Percentiles rank a stretch among this genome's conserved stretches.
Conservation (phyloP, 2,113 vertebrate genomes). For the Lagopus leucura region DNA sequence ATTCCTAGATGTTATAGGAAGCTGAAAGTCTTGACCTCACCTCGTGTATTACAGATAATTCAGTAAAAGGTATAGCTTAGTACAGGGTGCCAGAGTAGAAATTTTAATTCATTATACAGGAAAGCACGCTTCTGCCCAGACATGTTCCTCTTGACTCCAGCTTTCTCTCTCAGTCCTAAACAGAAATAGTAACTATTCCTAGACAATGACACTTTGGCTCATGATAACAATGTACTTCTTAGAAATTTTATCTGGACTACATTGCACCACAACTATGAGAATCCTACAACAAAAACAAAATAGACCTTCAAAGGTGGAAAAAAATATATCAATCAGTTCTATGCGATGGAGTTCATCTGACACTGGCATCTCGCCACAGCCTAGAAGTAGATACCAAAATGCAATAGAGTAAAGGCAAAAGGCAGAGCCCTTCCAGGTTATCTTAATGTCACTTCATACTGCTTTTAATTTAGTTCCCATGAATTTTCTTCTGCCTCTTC, state of each 20-base stretch:
- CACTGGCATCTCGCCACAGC: not conserved
- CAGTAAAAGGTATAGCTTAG: not conserved
- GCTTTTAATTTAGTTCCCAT: not conserved
- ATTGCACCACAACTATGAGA: not conserved
- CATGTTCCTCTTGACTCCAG: not conserved
- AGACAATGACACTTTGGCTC: not conserved
- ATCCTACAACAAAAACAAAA: not conserved
- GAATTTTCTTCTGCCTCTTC: not conserved
- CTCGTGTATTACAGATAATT: not conserved
- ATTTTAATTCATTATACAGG: not conserved
- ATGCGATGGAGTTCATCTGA: not conserved
- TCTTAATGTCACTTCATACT: not conserved
- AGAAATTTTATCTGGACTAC: not conserved
- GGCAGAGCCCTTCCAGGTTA: not conserved
- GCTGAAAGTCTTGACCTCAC: not conserved
- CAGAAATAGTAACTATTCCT: not conserved
- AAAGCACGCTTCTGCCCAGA: not conserved
- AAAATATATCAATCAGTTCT: not conserved
- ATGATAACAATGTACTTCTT: not conserved
- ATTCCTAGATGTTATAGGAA: not conserved
- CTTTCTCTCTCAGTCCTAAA: not conserved
- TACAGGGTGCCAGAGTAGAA: not conserved
- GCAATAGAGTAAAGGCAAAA: not conserved
- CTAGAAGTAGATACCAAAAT: not conserved
- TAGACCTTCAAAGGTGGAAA: not conserved